Conservation (phyloP, 1,140 invertebrate genomes). For the Nasonia longicornis region DNA sequence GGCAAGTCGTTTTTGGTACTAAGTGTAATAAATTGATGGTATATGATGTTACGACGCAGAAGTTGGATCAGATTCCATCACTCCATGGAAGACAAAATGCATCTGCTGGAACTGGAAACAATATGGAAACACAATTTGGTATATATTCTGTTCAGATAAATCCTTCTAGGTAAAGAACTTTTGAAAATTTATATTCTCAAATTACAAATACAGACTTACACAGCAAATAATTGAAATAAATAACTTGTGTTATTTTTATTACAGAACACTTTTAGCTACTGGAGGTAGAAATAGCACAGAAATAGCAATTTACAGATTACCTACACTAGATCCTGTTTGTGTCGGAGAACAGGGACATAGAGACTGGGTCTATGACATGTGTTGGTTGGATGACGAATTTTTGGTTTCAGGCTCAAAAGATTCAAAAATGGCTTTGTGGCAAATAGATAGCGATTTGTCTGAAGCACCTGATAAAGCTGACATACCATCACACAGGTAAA, state of each 20-base stretch:
- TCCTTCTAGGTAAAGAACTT: conserved; percentile 76
- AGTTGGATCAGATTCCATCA: conserved; percentile 87
- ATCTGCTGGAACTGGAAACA: conserved; percentile 65
- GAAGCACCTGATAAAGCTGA: conserved; percentile 71
- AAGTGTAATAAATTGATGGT: conserved; percentile 93
- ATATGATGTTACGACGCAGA: conserved; percentile 66
- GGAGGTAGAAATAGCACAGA: conserved; percentile 93
- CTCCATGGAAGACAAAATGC: conserved; percentile 75
- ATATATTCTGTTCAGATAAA: conserved; percentile 95
- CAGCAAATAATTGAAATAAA: conserved; percentile 22
- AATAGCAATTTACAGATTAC: conserved; percentile 91
- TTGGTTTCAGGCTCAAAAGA: conserved; percentile 93
- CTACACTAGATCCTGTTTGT: conserved; percentile 93
- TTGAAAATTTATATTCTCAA: background rate
- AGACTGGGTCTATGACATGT: conserved; percentile 96
- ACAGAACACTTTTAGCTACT: conserved; percentile 86
- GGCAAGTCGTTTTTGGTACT: conserved; percentile 94
- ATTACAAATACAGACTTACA: background rate
- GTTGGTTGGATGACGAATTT: conserved; percentile 96
- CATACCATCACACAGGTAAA: conserved; percentile 64
- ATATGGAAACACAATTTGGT: conserved; percentile 81
- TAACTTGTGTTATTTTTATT: conserved; percentile 41
- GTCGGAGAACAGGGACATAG: conserved; percentile 93
- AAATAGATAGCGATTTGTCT: conserved; percentile 74
- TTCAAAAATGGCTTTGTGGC: conserved; percentile 85